Conservation (phyloP, 2,888 invertebrate species). For the Plebejus anna region DNA sequence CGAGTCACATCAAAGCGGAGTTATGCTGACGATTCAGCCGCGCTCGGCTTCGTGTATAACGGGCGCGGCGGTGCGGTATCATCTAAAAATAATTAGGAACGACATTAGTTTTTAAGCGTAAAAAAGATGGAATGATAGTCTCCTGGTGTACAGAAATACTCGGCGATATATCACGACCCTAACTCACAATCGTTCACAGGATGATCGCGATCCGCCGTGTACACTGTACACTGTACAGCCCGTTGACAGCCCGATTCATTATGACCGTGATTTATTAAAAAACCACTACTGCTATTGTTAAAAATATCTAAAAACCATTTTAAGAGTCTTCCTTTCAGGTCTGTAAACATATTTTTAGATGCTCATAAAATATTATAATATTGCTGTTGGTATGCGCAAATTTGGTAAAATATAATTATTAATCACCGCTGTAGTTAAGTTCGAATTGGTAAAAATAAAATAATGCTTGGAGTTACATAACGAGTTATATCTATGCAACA, state of each 20-base stretch:
- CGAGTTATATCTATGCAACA: neutral
- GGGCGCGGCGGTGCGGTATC: constrained; percentile 76
- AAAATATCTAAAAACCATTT: too few species aligned
- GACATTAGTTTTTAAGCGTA: constrained; percentile 79
- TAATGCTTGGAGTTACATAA: neutral
- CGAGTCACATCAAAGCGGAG: constrained; percentile 76
- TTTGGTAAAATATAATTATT: neutral
- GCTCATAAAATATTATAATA: neutral
- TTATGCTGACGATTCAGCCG: constrained; percentile 78
- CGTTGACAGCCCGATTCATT: neutral
- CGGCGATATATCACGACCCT: constrained; percentile 67
- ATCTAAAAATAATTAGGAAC: constrained; percentile 79
- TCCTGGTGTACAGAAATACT: constrained; percentile 71
- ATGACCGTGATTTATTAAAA: neutral
- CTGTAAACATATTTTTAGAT: neutral
- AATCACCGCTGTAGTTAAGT: neutral
- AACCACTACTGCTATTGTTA: neutral
- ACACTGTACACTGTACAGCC: neutral
- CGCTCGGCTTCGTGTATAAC: constrained; percentile 74
- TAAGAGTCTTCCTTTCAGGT: neutral
- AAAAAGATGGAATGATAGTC: constrained; percentile 69
- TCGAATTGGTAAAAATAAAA: neutral
- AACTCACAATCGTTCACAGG: constrained; percentile 66
- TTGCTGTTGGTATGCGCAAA: neutral
- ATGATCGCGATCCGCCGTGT: constrained; percentile 44